phyloP scores from a whole-genome alignment of 2,888 invertebrate species.

The Athetis lepigone region DNA sequence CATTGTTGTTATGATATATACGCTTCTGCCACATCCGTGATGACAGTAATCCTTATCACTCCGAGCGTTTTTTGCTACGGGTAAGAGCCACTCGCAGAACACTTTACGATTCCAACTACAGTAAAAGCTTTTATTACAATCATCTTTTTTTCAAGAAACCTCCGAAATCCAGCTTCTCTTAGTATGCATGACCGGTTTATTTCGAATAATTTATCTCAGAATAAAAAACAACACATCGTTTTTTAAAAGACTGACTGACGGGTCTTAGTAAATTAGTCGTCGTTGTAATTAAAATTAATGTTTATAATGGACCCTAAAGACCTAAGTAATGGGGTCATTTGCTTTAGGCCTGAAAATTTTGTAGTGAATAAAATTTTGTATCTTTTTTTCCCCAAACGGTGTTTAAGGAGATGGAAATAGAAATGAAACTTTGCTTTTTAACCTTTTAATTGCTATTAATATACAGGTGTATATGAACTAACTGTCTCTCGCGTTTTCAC shows the following conservation, averaged over 20 bases:
- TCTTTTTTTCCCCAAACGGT: constrained; percentile 1
- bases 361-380: neutral
- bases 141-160: neutral
- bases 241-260: constrained; percentile 11
- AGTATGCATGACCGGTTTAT: neutral
- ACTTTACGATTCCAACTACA: neutral
- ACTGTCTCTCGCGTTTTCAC: no score
- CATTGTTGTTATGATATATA: constrained; percentile 28
- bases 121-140: neutral
- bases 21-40: constrained; percentile 20
- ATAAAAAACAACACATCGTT: constrained; percentile 32
- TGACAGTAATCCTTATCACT: constrained; percentile 16
- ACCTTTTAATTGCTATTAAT: constrained; percentile 15
- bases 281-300: constrained; percentile 37
- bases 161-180: neutral
- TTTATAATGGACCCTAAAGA: constrained; percentile 4
- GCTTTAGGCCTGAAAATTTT: constrained; percentile 8
- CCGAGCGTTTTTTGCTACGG: neutral
- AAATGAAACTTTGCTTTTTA: neutral
- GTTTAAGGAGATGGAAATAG: neutral
- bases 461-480: no score
- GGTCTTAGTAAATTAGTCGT: constrained; percentile 13
- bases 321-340: constrained; percentile 7
- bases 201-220: constrained; percentile 25
- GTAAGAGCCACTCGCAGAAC: constrained; percentile 18